A percentile compares a stretch with the other conserved stretches of the same genome.
Evolutionary conservation across 2,113 vertebrate species (phyloP).

Genomic region (Pseudois nayaur): DNA sequence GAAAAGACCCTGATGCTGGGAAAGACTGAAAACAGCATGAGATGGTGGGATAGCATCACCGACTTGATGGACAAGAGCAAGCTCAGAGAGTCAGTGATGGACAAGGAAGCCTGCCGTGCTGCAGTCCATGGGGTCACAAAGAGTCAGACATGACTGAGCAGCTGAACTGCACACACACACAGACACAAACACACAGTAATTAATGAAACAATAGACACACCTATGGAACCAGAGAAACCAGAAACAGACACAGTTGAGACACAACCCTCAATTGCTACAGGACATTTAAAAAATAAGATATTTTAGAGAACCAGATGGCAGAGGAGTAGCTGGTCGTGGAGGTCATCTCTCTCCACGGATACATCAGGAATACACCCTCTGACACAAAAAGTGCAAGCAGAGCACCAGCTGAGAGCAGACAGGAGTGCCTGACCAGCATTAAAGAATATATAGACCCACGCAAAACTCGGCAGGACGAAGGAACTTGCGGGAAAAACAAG

Average conservation of each 20-base stretch:
- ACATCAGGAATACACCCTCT: neutral
- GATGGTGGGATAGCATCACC: neutral
- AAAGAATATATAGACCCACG: accelerated
- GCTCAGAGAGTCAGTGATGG: neutral
- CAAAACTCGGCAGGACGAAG: neutral
- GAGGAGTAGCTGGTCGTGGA: neutral
- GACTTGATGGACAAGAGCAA: neutral
- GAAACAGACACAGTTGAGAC: neutral
- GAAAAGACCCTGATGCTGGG: neutral
- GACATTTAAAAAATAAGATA: neutral
- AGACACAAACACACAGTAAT: neutral
- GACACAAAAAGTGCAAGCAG: neutral
- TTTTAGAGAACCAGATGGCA: neutral
- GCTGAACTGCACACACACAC: neutral
- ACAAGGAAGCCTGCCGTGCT: neutral
- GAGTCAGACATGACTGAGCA: neutral
- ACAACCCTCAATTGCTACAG: neutral
- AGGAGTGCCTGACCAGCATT: neutral
- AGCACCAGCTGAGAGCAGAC: neutral
- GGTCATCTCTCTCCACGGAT: neutral
- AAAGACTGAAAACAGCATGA: neutral
- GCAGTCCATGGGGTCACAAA: neutral
- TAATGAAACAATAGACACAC: neutral
- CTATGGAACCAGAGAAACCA: neutral
- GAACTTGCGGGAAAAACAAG: neutral